These are phyloP conservation scores for Amphiduros pacificus DNA, from an alignment of 2,888 invertebrate species.

Conservation along the genomic window DNA sequence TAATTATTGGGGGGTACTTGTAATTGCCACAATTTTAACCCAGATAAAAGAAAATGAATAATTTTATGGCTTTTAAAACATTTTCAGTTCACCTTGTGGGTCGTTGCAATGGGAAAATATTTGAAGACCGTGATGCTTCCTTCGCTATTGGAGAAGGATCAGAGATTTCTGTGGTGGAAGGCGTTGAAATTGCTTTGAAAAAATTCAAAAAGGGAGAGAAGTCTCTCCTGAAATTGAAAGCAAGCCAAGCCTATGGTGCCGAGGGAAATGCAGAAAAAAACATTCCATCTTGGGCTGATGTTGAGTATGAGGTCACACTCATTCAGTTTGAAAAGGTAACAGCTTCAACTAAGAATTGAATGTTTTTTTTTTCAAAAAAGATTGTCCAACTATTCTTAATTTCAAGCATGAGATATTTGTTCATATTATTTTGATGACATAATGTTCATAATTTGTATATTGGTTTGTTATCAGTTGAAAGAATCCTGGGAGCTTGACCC, in stretches of 20 bases:
- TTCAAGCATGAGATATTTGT: too few species aligned
- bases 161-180: conserved; percentile 75
- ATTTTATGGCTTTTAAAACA: too few species aligned
- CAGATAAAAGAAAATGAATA: too few species aligned
- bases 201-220: conserved; percentile 81
- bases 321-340: conserved; percentile 79
- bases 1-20: too few species aligned
- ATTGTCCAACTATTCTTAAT: not conserved
- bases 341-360: not conserved
- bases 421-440: too few species aligned
- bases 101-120: conserved; percentile 68
- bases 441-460: not conserved
- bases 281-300: conserved; percentile 75
- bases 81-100: conserved; percentile 75
- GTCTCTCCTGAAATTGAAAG: conserved; percentile 67
- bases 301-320: conserved; percentile 76
- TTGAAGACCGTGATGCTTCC: conserved; percentile 80
- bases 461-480: conserved; percentile 65
- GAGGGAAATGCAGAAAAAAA: conserved; percentile 71
- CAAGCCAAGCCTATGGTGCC: conserved; percentile 79
- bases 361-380: not conserved
- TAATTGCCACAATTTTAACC: too few species aligned
- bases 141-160: conserved; percentile 86
- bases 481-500: conserved; percentile 82
- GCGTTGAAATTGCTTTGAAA: conserved; percentile 63